Evolutionary conservation across 2,113 vertebrate species (phyloP).

Genomic region (Emydura subglobosa): DNA sequence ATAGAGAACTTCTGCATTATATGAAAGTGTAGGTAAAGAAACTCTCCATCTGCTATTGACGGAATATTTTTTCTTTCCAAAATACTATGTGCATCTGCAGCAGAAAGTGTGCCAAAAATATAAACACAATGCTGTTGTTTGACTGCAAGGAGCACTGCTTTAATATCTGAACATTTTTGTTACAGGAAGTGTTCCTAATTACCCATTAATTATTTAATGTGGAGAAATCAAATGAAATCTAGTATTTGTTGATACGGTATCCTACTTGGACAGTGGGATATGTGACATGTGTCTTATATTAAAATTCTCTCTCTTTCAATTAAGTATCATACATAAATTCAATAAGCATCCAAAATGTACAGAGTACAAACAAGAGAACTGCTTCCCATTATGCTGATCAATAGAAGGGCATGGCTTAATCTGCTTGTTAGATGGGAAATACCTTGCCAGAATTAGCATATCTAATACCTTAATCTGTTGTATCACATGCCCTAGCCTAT

Average conservation of each 20-base stretch:
- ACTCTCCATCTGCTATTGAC: conserved; percentile 6
- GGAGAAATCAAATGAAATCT: background rate
- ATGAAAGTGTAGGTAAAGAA: conserved; percentile 28
- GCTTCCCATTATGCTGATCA: background rate
- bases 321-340: conserved; percentile 8
- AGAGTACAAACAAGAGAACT: background rate
- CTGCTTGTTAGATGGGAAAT: conserved; percentile 17
- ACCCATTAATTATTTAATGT: background rate
- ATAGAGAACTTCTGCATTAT: conserved; percentile 7
- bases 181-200: background rate
- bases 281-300: background rate
- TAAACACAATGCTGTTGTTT: background rate
- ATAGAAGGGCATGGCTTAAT: background rate
- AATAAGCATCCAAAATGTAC: background rate
- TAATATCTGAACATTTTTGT: background rate
- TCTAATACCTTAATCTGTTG: conserved; percentile 26
- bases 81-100: background rate
- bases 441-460: conserved; percentile 31
- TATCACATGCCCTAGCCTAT: background rate
- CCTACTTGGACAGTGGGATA: background rate
- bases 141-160: background rate
- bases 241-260: background rate
- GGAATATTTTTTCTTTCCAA: conserved; percentile 39
- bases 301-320: background rate
- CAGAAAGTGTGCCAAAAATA: background rate